Base-by-base conservation (phyloP, 2,888 invertebrate species). In the Morpho helenor region DNA sequence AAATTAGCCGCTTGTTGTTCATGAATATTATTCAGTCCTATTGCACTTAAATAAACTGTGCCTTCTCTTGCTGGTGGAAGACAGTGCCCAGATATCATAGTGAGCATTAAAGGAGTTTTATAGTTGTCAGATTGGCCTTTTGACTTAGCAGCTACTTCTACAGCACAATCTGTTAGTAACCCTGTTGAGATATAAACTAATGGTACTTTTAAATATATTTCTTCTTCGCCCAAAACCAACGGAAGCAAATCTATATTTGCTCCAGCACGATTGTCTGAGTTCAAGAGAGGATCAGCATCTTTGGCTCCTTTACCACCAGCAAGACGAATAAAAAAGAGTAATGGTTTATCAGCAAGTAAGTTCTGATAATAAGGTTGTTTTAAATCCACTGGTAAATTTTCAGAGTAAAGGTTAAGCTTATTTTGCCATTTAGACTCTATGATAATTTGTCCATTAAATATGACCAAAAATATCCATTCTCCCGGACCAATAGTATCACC, bases 21-120 rank as follows among this genome's bases (percentile, higher is more conserved):
- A 16, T 70, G 59, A 58, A 87, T 10, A 39, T 61, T 70, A 68
- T 83, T 76, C 55, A 90, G 69, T 44, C 81, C 80, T 52, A 89
- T 67, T 7, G 86, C 87, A 65, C 76, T 75, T 39, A 84, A 47
- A 64, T 81, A 87, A 55, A 76, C 76, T 2, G 86, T 87, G 10
- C 82, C 87, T 0, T 88, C 89, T 72, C 68, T 84, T 9, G 71
- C 62, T 49, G 7, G 16, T 46, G 90, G 89, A 46, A 89, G 68
- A 65, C 90, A 90, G 68, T 87, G 80, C 1, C 76, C 85, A 44
- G 87, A 86, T 43, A 87, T 66, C 77, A 89, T 74, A 6, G 89
- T 87, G 1, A 90, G 59, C 41, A 72, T 64, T 39, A 90, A 54
- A 10, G 87, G 82, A 54, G 75, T 64, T 60, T 67, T 69, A 42